These are phyloP conservation scores for Haliclona indistincta DNA, from an alignment of 37 sponge, comb jelly and placozoan genomes.

Conservation along the genomic window DNA sequence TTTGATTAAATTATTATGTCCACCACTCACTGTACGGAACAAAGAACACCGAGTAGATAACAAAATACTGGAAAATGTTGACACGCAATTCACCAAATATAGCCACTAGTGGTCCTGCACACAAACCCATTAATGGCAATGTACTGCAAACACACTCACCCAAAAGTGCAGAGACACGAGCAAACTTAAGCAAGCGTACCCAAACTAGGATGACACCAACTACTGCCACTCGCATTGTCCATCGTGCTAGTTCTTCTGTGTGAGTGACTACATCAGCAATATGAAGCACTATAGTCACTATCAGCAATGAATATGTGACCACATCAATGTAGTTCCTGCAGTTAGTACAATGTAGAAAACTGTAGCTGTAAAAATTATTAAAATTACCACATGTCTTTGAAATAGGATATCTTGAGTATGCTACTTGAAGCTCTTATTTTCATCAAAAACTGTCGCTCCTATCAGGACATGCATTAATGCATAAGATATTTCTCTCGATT, in stretches of 20 bases:
- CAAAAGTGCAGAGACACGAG: constrained; percentile 17
- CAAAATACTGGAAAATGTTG: constrained; percentile 41
- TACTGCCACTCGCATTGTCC: constrained; percentile 35
- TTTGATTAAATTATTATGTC: not conserved
- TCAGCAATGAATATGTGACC: constrained; percentile 1
- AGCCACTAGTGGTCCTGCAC: constrained; percentile 34
- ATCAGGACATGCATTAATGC: not conserved
- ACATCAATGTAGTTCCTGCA: constrained; percentile 57
- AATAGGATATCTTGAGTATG: constrained; percentile 12
- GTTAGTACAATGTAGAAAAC: not conserved
- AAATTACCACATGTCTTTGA: constrained; percentile 28
- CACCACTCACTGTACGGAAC: constrained; percentile 29
- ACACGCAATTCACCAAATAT: constrained; percentile 33
- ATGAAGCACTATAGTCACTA: constrained; percentile 20
- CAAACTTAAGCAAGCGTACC: constrained; percentile 43
- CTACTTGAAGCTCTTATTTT: not conserved
- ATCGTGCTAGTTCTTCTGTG: constrained; percentile 1
- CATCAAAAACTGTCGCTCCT: not conserved
- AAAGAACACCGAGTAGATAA: constrained; percentile 36
- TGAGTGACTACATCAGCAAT: constrained; percentile 39
- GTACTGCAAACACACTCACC: constrained; percentile 6
- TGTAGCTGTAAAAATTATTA: too few species aligned
- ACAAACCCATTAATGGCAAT: not conserved
- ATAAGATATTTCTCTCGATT: not conserved
- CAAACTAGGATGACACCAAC: constrained; percentile 47